phyloP scores from a whole-genome alignment of 2,888 invertebrate species.

The Synanthedon tipuliformis region DNA sequence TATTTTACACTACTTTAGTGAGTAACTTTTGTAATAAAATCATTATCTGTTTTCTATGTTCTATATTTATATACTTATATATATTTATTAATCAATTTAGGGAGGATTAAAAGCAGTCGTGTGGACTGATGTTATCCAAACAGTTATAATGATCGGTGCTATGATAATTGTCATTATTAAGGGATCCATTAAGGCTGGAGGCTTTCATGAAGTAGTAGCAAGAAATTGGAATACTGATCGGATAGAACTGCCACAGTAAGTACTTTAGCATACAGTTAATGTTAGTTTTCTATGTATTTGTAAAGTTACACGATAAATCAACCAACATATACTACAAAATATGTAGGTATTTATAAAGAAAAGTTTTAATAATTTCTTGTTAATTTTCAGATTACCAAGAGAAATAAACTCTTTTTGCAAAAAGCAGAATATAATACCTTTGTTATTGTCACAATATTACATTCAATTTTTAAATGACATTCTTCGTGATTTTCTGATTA shows the following conservation, averaged over 20 bases:
- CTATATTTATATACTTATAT: too few species aligned
- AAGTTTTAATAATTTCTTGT: too few species aligned
- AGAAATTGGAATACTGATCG: constrained; percentile 71
- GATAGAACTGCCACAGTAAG: constrained; percentile 72
- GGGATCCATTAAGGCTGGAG: constrained; percentile 75
- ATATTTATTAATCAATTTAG: too few species aligned
- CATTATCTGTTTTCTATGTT: too few species aligned
- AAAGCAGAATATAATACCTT: too few species aligned
- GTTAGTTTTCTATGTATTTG: background rate
- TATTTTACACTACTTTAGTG: constrained; percentile 83
- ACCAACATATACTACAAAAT: background rate
- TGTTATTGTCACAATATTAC: too few species aligned
- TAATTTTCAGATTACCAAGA: too few species aligned
- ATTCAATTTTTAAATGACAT: too few species aligned
- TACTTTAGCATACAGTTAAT: constrained; percentile 1
- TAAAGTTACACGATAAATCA: background rate
- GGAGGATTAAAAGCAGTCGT: constrained; percentile 78
- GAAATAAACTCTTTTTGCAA: too few species aligned
- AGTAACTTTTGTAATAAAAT: constrained; percentile 27
- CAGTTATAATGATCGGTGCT: constrained; percentile 75
- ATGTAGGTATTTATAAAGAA: too few species aligned
- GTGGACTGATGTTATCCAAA: constrained; percentile 80
- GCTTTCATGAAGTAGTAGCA: constrained; percentile 67
- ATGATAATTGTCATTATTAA: constrained; percentile 75
- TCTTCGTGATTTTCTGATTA: too few species aligned